Evolutionary conservation across 2,797 vertebrate genomes (phyloP).

Genomic region (Cichlasoma orientale): DNA sequence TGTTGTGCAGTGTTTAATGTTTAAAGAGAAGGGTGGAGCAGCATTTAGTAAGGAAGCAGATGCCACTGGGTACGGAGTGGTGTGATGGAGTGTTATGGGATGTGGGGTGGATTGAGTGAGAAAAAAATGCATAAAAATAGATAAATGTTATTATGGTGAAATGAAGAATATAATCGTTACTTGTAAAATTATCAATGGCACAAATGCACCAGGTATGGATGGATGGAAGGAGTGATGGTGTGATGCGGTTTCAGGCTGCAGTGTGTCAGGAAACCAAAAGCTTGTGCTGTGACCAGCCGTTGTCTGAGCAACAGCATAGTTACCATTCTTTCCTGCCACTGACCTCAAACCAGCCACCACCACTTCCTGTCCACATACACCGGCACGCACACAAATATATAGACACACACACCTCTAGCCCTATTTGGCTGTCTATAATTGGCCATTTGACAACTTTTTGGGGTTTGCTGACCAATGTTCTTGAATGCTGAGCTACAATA

Average conservation of each 20-base stretch:
- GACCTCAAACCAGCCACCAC: conserved; percentile 81
- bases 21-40: conserved; percentile 84
- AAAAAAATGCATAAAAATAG: not conserved
- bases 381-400: conserved; percentile 43
- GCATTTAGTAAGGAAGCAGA: conserved; percentile 79
- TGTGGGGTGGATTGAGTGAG: conserved; percentile 13
- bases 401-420: conserved; percentile 44
- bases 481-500: conserved; percentile 52
- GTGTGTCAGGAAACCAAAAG: conserved; percentile 78
- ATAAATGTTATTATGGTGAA: not conserved
- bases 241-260: conserved; percentile 75
- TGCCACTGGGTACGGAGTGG: conserved; percentile 60
- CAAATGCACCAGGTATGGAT: conserved; percentile 25
- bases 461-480: conserved; percentile 57
- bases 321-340: conserved; percentile 83
- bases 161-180: not conserved
- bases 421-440: conserved; percentile 56
- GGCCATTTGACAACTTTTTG: conserved; percentile 67
- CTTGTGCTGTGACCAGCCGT: conserved; percentile 73
- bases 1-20: conserved; percentile 79
- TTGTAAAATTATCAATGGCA: conserved; percentile 13
- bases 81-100: conserved; percentile 41
- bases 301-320: conserved; percentile 82
- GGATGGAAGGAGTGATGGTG: conserved; percentile 58
- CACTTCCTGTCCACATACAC: conserved; percentile 78